These are phyloP conservation scores for Ahaetulla prasina DNA, from an alignment of 2,113 vertebrate species.

Conservation along the genomic window DNA sequence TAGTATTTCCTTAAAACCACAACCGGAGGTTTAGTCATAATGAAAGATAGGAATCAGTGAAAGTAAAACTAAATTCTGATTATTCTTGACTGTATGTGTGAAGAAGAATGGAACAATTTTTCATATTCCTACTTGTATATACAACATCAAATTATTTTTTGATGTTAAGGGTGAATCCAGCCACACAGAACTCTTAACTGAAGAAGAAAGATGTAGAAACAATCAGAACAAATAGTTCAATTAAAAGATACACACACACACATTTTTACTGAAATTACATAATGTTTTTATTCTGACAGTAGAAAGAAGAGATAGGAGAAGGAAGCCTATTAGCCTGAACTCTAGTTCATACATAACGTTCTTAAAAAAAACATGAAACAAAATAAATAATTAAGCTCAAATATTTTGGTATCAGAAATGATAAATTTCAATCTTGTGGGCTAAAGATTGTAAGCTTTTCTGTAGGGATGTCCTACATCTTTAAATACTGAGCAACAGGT, in stretches of 20 bases:
- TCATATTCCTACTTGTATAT: neutral
- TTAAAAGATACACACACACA: slow-evolving; percentile 37
- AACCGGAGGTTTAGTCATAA: neutral
- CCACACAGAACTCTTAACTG: neutral
- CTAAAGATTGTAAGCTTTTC: neutral
- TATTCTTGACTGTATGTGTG: neutral
- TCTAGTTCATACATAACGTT: slow-evolving; percentile 5
- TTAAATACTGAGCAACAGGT: neutral
- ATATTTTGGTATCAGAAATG: slow-evolving; percentile 31
- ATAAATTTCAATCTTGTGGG: neutral
- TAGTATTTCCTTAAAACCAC: neutral
- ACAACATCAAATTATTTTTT: neutral
- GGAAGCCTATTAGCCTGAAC: slow-evolving; percentile 22
- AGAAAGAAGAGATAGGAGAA: slow-evolving; percentile 14
- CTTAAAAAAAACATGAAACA: slow-evolving; percentile 30
- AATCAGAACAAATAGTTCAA: slow-evolving; percentile 7
- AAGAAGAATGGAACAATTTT: neutral
- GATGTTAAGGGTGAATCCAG: neutral
- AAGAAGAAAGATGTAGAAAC: neutral
- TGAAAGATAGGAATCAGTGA: neutral
- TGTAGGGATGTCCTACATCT: neutral
- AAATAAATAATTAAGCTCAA: slow-evolving; percentile 7
- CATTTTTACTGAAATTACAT: slow-evolving; percentile 38
- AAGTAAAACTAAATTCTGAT: neutral
- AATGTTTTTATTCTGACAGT: slow-evolving; percentile 58